Evolutionary conservation across 2,888 invertebrate genomes (phyloP), one percentile per base, ranked within the genome.

Genomic region (Acanthococcus lagerstroemiae): DNA sequence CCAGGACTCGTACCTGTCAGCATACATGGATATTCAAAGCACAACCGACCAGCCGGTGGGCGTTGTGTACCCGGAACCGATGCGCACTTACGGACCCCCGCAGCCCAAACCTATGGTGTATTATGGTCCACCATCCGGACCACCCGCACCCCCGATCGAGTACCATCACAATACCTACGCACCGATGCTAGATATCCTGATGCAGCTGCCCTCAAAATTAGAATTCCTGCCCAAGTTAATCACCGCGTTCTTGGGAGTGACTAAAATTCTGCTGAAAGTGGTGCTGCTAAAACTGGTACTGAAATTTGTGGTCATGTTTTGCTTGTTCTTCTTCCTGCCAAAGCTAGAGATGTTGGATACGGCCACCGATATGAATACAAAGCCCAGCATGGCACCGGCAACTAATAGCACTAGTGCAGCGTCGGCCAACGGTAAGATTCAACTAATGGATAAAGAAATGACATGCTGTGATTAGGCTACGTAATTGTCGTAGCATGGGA

Each of bases 261-360:
- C 66, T 17, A 66, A 66, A 56, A 48, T 66, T 5, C 24, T 66
- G 56, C 37, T 66, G 5, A 66, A 66, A 30, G 37, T 66, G 0
- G 57, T 50, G 12, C 22, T 66, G n/a, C 26, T 66, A 12, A 66
- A 66, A 30, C 48, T 66, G 26, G 24, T 66, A n/a, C 46, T 66
- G 12, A 66, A 66, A 56, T 48, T 66, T 15, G 27, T 66, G 7
- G 27, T 66, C 56, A 66, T 66, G 12, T 66, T 66, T 24, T 55
- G 56, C 44, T n/a, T 66, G 50, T 66, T 56, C 25, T 66, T 66
- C 56, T 56, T 66, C n/a, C 30, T 56, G 19, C 66, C 66, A 1
- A 66, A 66, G 17, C 44, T 63, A 37, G 63, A 54, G 24, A 63
- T 63, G 52, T 24, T 63, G 24, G 63, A 63, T 37, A 54, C 50